Evolutionary conservation across 2,888 invertebrate genomes (phyloP).

Genomic region (Tiphia femorata): DNA sequence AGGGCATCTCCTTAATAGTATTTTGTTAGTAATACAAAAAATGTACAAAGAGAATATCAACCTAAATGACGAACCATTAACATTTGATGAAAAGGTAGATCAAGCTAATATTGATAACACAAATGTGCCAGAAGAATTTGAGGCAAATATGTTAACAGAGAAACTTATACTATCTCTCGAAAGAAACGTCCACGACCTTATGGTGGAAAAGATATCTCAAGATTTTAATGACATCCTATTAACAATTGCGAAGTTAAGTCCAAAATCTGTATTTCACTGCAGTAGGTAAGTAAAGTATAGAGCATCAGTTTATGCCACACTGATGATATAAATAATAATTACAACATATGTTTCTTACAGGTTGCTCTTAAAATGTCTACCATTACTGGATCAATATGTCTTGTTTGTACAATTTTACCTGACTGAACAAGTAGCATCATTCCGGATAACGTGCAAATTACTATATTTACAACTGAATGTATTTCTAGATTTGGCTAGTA

Average conservation of each 20-base stretch:
- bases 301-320: too few relatives aligned
- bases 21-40: constrained; percentile 74
- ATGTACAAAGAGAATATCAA: constrained; percentile 71
- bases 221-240: constrained; percentile 58
- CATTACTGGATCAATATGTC: constrained; percentile 83
- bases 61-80: constrained; percentile 21
- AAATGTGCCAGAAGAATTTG: constrained; percentile 65
- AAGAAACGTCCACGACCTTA: constrained; percentile 74
- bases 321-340: neutral
- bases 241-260: constrained; percentile 69
- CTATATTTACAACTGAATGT: constrained; percentile 85
- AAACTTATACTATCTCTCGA: constrained; percentile 76
- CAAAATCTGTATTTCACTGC: constrained; percentile 44
- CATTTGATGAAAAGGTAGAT: constrained; percentile 61
- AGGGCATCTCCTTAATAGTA: constrained; percentile 70
- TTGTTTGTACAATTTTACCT: constrained; percentile 84
- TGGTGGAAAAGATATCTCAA: constrained; percentile 68
- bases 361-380: constrained; percentile 69
- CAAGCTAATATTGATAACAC: constrained; percentile 59
- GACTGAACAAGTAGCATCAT: constrained; percentile 82
- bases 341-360: constrained; percentile 13
- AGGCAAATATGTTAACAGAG: constrained; percentile 78
- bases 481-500: constrained; percentile 85
- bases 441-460: constrained; percentile 86
- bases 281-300: constrained; percentile 30